phyloP scores from a whole-genome alignment of 2,888 invertebrate genomes.

The Schizaphis graminum region DNA sequence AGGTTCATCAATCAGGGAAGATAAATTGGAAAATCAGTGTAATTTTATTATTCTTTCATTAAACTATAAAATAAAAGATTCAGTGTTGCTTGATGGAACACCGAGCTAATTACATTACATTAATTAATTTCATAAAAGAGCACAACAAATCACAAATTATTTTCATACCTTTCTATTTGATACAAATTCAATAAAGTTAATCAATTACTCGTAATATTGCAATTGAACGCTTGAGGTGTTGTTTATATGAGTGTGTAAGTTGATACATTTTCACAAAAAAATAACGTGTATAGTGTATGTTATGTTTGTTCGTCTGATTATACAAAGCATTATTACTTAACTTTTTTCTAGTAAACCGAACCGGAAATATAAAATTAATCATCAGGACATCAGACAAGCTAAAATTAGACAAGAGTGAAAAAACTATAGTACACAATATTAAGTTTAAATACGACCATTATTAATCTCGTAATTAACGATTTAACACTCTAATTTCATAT shows the following conservation, averaged over 20 bases:
- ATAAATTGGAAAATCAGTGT: not conserved
- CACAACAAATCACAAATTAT: not conserved
- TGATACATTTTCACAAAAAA: not conserved
- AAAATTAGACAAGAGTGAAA: not conserved
- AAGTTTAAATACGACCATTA: not conserved
- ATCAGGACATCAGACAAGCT: no score
- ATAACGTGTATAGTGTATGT: not conserved
- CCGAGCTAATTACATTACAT: not conserved
- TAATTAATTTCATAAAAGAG: not conserved
- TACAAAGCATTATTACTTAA: not conserved
- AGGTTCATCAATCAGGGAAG: not conserved
- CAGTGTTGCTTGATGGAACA: not conserved
- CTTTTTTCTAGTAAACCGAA: not conserved
- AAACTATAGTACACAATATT: not conserved
- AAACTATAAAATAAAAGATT: not conserved
- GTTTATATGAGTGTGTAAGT: not conserved
- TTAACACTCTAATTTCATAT: not conserved
- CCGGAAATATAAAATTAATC: not conserved
- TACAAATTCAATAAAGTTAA: not conserved
- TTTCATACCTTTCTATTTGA: not conserved
- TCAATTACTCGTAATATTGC: not conserved
- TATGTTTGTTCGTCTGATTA: not conserved
- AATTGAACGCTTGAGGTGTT: not conserved
- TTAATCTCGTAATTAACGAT: not conserved
- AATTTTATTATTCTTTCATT: not conserved